phyloP scores from a whole-genome alignment of 37 sponge, comb jelly and placozoan species.

The Mnemiopsis leidyi region DNA sequence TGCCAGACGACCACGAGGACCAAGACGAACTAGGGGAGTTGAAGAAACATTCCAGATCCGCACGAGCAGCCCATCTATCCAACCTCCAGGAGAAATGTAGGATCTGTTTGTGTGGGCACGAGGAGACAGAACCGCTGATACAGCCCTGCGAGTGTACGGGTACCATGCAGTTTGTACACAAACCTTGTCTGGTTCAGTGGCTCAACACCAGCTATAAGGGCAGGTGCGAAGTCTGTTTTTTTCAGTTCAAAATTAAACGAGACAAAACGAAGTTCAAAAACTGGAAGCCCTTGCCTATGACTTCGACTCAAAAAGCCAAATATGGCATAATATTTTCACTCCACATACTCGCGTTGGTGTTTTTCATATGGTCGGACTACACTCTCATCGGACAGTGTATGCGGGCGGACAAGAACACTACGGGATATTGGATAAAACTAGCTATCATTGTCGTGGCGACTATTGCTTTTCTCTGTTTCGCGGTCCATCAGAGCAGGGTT shows the following conservation, averaged over 20 bases:
- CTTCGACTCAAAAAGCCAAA: slow-evolving; percentile 62
- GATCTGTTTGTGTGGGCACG: slow-evolving; percentile 55
- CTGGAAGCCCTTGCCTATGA: slow-evolving; percentile 53
- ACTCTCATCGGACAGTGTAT: slow-evolving; percentile 48
- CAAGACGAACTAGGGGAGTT: not conserved
- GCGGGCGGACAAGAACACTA: slow-evolving; percentile 27
- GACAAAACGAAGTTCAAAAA: slow-evolving; percentile 12
- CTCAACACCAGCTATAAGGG: slow-evolving; percentile 54
- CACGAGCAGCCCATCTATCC: not conserved
- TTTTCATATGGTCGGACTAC: slow-evolving; percentile 61
- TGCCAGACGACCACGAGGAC: not conserved
- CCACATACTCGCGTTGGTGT: slow-evolving; percentile 13
- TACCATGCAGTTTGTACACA: slow-evolving; percentile 54
- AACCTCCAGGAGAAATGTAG: slow-evolving; percentile 27
- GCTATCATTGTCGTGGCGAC: slow-evolving; percentile 58
- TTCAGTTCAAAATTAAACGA: slow-evolving; percentile 50
- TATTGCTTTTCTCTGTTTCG: slow-evolving; percentile 37
- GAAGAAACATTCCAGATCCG: not conserved
- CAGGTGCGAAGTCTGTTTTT: slow-evolving; percentile 46
- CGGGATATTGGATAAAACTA: slow-evolving; percentile 35
- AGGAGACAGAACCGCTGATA: slow-evolving; percentile 52
- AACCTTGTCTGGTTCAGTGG: slow-evolving; percentile 43
- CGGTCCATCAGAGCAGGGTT: slow-evolving; percentile 14
- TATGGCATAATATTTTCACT: slow-evolving; percentile 56
- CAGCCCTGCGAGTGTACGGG: slow-evolving; percentile 61